Evolutionary conservation across 1,140 invertebrate genomes (phyloP), one percentile per base, ranked within the genome.

Genomic region (Drosophila lini): DNA sequence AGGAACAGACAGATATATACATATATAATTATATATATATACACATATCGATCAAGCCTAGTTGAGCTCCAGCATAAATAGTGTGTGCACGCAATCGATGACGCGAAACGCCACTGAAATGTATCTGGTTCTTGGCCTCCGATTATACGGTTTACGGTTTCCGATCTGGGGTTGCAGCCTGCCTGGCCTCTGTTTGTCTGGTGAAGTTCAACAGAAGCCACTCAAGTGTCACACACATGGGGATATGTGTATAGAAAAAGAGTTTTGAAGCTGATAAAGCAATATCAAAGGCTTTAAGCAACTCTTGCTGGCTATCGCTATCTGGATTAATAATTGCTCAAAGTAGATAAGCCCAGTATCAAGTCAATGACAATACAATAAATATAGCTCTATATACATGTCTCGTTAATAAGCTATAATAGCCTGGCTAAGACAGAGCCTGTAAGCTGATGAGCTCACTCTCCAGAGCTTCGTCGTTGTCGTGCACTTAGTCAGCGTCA

Each of bases 401-500:
- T 25, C 25, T 22, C 0, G 8, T 11, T 45, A 45, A 47, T 31
- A 15, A 9, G 19, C 9, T n/a, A 15, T 10, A 25, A 22, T 62
- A 61, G 28, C 42, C 34, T n/a, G 57, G 57, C 15, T 34, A 50
- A 50, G 45, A 57, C 28, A 22, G 1, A 36, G 36, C 44, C 34
- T 63, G 5, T 32, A 45, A 63, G 63, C 74, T 70, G 70, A 80
- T 80, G 78, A 80, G 78, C 78, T 80, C 78, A 80, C 58, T 42
- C 22, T 42, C 32, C 22, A 10, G n/a, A 52, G 28, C n/a, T n/a
- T 50, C 3, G 25, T 6, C 19, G 32, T 31, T 50, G 48, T 60
- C 13, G 52, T 60, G 55, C 64, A 76, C 63, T 81, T 78, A 78
- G 74, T 78, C 80, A 81, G 48, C 47, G 36, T 55, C 56, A 61